A percentile compares a stretch with the other conserved stretches of the same genome.
Evolutionary conservation across 1,140 invertebrate genomes (phyloP).

Genomic region (Cryptotermes secundus): DNA sequence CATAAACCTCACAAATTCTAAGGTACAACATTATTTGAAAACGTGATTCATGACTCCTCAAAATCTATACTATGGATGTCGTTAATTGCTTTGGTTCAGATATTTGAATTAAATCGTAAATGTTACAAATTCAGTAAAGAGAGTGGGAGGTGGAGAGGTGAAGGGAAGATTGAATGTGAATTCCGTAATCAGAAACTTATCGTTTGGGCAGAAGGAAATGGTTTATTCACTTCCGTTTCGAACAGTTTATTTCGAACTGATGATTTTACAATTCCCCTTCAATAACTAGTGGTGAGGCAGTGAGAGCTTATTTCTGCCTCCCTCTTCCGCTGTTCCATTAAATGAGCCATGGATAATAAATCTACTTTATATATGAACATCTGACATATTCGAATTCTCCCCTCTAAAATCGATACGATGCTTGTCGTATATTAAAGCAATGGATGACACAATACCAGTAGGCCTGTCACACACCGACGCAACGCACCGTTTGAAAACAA

Average conservation of each 20-base stretch:
- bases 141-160: background rate
- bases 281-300: background rate
- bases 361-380: conserved; percentile 8
- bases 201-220: background rate
- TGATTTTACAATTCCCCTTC: background rate
- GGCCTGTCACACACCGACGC: background rate
- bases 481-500: background rate
- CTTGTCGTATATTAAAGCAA: background rate
- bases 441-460: background rate
- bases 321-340: background rate
- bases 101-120: background rate
- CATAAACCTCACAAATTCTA: too few relatives aligned
- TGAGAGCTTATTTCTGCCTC: background rate
- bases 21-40: too few relatives aligned
- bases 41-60: too few relatives aligned
- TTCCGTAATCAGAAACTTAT: background rate
- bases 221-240: background rate
- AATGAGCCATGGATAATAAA: background rate
- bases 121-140: background rate
- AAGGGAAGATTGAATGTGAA: background rate
- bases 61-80: too few relatives aligned
- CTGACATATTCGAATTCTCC: conserved; percentile 8
- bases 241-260: background rate
- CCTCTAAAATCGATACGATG: background rate
- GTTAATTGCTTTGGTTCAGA: background rate